Base-by-base conservation (phyloP, 92 coral and sea anemone genomes). In the Parazoanthus atlanticus region DNA sequence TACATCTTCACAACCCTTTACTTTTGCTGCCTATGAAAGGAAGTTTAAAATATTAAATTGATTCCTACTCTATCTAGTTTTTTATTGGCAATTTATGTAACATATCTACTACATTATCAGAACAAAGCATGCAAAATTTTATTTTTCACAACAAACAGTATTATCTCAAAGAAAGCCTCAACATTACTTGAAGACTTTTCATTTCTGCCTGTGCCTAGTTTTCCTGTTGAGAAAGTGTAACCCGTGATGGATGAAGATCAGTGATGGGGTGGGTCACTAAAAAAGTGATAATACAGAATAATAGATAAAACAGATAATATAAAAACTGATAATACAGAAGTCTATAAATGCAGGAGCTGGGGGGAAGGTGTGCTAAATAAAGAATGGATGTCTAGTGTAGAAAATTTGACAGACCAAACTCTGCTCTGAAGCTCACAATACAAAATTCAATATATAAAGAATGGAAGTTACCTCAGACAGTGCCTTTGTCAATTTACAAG, bases 11-110 rank as follows among this genome's bases (percentile, higher is more conserved):
- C 93, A 92, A 7, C 86, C 88, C 58, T 90, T 92, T 36, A 80
- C 82, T 89, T 92, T 92, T 25, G 90, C 81, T 25, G 92, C 96
- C 96, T 94, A 34, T 72, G 32, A 82, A 80, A 81, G 74, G 41
- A 76, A 67, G 49, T 73, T 32, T 46, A 71, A 86, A 87, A 69
- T 75, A 34, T 61, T 13, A 16, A 73, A 5, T 36, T 17, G 49
- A 75, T 75, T 34, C 46, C 49, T 6, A 32, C 46, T 19, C n/a
- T 69, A 71, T 8, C 25, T 74, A 30, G n/a, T 74, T 74, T 46
- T 25, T 40, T 41, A 46, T 5, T 77, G 64, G 58, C 64, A 75
- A 12, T 74, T 74, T 33, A 74, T 33, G 41, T 31, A 74, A 74
- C 77, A 73, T 34, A 75, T 75, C 28, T 75, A 74, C 47, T 72